Base-by-base conservation (phyloP, 2,888 invertebrate species). In the Eupithecia vulgata region DNA sequence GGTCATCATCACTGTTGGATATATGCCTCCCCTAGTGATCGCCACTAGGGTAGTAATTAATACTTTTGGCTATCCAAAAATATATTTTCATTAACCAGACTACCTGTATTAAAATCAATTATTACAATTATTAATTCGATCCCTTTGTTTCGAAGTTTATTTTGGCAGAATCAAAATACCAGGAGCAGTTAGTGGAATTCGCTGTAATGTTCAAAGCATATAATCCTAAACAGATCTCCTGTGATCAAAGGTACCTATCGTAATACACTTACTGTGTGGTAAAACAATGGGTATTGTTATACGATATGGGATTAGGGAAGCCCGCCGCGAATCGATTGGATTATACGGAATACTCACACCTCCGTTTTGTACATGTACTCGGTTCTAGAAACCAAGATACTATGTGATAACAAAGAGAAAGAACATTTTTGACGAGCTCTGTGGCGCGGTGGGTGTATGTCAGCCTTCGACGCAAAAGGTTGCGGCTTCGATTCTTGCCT, bases 231-330 rank as follows among this genome's bases (percentile, higher is more conserved):
- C 57, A 71, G 71, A 61, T 45, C 59, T 61, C 34, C 35, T 21
- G 25, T n/a, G 67, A 72, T 72, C 72, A 72, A 67, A 72, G 45
- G 37, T 62, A 48, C 68, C 25, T 52, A 71, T 71, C 42, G 25
- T 57, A 67, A 71, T 71, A 67, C 45, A 72, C 68, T 66, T 72
- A 66, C 65, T 30, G 66, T 65, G 70, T 67, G 67, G 70, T 69
- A 72, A 34, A 70, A 67, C 67, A 59, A 72, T 74, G 62, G 67
- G 70, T 70, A 79, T 79, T 78, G 85, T 80, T 81, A 86, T 80
- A 72, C 68, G 81, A 86, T 84, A 84, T 74, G 70, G 87, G 85
- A 86, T 85, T 84, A 84, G 76, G 70, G 87, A 86, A 86, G 81
- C 87, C 86, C 79, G 78, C 80, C 76, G 81, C 78, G 81, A 86